Percentiles rank a stretch among this genome's conserved stretches.
Evolutionary conservation across 1,140 invertebrate species (phyloP).

Genomic region (Antheraea pernyi): DNA sequence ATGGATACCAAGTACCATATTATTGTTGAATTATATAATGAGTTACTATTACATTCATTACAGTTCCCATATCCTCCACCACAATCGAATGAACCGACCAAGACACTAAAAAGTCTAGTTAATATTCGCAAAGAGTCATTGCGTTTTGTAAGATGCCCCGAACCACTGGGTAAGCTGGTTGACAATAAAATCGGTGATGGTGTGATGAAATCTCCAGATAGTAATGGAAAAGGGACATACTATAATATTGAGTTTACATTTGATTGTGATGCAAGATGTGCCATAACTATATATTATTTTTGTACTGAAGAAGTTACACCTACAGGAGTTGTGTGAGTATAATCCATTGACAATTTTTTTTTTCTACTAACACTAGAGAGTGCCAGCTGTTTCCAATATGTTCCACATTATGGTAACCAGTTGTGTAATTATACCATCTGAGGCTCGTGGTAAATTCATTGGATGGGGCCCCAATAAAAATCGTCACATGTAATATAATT

Average conservation of each 20-base stretch:
- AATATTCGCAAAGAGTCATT: constrained; percentile 98
- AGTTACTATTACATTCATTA: constrained; percentile 30
- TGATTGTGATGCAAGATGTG: constrained; percentile 96
- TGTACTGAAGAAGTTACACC: constrained; percentile 94
- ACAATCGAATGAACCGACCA: constrained; percentile 96
- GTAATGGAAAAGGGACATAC: constrained; percentile 81
- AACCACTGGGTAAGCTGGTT: constrained; percentile 69
- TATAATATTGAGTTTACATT: constrained; percentile 99
- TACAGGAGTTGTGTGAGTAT: constrained; percentile 86
- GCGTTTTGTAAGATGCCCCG: constrained; percentile 87
- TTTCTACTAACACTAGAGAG: not conserved
- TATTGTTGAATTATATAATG: not conserved
- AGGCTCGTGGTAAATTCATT: too few relatives aligned
- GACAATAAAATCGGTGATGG: constrained; percentile 72
- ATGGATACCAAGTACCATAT: too few relatives aligned
- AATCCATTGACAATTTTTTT: not conserved
- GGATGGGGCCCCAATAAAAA: too few relatives aligned
- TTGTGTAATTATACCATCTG: too few relatives aligned
- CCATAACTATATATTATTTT: constrained; percentile 97
- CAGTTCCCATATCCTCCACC: constrained; percentile 99
- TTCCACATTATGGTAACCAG: too few relatives aligned
- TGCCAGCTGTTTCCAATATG: too few relatives aligned
- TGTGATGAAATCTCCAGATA: constrained; percentile 53
- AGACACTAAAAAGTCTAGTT: constrained; percentile 96
- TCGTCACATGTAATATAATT: too few relatives aligned